Percentiles rank a stretch among this genome's conserved stretches.
phyloP scores from a whole-genome alignment of 1,140 invertebrate genomes.

The Bactericera cockerelli region DNA sequence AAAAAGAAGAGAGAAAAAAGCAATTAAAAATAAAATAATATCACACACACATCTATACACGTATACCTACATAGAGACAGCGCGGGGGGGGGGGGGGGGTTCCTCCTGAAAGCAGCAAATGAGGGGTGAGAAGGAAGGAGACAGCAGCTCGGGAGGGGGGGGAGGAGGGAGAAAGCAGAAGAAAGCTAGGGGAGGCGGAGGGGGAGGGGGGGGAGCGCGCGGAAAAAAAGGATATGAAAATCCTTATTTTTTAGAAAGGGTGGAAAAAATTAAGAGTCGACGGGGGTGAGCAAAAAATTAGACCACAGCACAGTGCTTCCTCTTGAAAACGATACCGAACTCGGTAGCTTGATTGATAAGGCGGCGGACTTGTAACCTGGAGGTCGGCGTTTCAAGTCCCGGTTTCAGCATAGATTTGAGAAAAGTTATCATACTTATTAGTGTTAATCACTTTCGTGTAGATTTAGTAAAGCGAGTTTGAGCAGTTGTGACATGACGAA shows the following conservation, averaged over 20 bases:
- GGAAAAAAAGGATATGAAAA: slow-evolving; percentile 9
- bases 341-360: too few species aligned
- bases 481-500: too few species aligned
- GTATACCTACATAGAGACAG: too few species aligned
- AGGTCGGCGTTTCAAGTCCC: too few species aligned
- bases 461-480: too few species aligned
- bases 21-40: slow-evolving; percentile 7
- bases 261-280: slow-evolving; percentile 10
- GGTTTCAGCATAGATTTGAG: too few species aligned
- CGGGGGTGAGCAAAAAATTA: slow-evolving; percentile 6
- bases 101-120: background rate
- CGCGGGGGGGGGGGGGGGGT: too few species aligned
- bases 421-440: too few species aligned
- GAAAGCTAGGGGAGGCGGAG: background rate
- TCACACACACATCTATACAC: slow-evolving; percentile 1
- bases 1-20: background rate
- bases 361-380: too few species aligned
- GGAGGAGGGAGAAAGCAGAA: too few species aligned
- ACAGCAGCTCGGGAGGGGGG: background rate
- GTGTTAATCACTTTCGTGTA: too few species aligned
- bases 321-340: too few species aligned
- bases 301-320: background rate
- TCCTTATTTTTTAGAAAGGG: slow-evolving; percentile 12
- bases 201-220: background rate
- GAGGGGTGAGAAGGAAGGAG: background rate